These are phyloP conservation scores for Anadara kagoshimensis DNA, from an alignment of 1,140 invertebrate species.

Conservation along the genomic window DNA sequence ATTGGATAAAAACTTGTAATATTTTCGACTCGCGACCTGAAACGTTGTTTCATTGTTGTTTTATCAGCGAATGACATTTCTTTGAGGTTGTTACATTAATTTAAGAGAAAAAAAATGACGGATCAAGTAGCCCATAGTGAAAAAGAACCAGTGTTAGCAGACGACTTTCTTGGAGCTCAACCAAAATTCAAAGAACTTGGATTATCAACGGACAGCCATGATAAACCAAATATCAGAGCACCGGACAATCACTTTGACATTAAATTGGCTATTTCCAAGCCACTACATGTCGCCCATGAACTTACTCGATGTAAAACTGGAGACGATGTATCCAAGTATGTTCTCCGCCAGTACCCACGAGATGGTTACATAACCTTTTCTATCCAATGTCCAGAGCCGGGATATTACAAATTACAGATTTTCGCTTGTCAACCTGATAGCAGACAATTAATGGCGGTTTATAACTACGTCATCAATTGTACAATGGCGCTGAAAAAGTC, in stretches of 20 bases:
- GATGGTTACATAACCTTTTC: constrained; percentile 40
- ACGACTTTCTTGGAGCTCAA: constrained; percentile 67
- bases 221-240: constrained; percentile 41
- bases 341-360: constrained; percentile 58
- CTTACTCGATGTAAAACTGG: constrained; percentile 48
- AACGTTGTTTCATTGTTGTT: no score
- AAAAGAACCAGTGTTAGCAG: constrained; percentile 57
- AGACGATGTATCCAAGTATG: constrained; percentile 51
- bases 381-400: constrained; percentile 58
- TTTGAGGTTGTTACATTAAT: no score
- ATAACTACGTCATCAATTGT: constrained; percentile 68
- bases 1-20: no score
- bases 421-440: constrained; percentile 57
- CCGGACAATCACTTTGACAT: constrained; percentile 47
- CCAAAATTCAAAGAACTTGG: constrained; percentile 56
- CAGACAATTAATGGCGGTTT: constrained; percentile 67
- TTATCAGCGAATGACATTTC: no score
- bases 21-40: no score
- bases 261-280: constrained; percentile 50
- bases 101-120: no score
- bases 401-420: constrained; percentile 69
- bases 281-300: constrained; percentile 58
- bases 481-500: constrained; percentile 32
- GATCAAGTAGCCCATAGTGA: constrained; percentile 4
- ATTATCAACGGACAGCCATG: constrained; percentile 46